phyloP scores from a whole-genome alignment of 2,797 vertebrate species.

The Alcedo atthis region DNA sequence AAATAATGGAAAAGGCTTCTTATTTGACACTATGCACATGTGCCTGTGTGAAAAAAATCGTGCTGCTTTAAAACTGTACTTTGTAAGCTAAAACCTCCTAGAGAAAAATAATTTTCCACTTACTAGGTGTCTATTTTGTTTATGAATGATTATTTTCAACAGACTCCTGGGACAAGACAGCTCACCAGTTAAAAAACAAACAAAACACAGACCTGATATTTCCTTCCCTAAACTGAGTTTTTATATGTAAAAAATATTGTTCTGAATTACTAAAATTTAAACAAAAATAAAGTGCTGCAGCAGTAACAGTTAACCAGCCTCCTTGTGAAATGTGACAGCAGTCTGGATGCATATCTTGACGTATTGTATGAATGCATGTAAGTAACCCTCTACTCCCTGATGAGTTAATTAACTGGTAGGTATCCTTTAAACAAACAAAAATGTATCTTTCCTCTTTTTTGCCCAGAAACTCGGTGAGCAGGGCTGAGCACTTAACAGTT shows the following conservation, averaged over 20 bases:
- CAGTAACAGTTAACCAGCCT: background rate
- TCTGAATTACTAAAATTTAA: background rate
- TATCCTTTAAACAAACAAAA: background rate
- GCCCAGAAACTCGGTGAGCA: background rate
- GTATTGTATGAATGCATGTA: background rate
- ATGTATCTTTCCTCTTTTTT: background rate
- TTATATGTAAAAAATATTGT: background rate
- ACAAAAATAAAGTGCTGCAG: background rate
- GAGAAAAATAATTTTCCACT: slow-evolving; percentile 19
- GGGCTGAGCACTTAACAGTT: background rate
- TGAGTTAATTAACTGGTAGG: background rate
- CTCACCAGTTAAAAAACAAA: background rate
- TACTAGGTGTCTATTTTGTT: background rate
- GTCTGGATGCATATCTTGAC: background rate
- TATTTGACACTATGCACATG: background rate
- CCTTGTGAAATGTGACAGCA: background rate
- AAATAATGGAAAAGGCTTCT: background rate
- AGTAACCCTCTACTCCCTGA: background rate
- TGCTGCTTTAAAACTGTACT: background rate
- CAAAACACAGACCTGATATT: background rate
- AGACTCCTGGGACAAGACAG: background rate
- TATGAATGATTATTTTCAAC: background rate
- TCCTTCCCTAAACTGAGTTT: background rate
- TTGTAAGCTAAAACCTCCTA: background rate
- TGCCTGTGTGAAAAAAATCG: background rate